These are phyloP conservation scores for Phalacrocorax carbo DNA, from an alignment of 2,113 vertebrate genomes.

Conservation along the genomic window DNA sequence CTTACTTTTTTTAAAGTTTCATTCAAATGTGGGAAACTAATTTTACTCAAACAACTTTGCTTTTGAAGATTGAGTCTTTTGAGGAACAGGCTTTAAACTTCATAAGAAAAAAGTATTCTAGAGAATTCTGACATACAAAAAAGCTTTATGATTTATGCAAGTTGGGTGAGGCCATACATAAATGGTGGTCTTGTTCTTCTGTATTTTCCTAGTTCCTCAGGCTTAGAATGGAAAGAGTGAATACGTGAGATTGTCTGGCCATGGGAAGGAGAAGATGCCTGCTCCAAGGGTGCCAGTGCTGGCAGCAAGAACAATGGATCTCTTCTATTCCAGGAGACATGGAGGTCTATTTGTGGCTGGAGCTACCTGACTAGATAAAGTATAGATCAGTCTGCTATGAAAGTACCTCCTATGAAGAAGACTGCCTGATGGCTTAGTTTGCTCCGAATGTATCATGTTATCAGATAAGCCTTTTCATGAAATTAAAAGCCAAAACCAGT, in stretches of 20 bases:
- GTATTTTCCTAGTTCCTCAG: slow-evolving; percentile 64
- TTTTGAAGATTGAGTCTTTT: neutral
- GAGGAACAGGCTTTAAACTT: neutral
- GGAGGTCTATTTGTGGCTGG: slow-evolving; percentile 55
- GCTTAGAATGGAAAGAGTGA: slow-evolving; percentile 61
- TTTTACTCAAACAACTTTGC: neutral
- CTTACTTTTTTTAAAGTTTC: neutral
- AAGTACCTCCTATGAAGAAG: slow-evolving; percentile 21
- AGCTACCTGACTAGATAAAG: slow-evolving; percentile 49
- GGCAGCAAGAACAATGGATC: slow-evolving; percentile 64
- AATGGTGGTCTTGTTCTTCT: slow-evolving; percentile 64
- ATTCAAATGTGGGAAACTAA: neutral
- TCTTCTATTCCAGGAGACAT: slow-evolving; percentile 58
- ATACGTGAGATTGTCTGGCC: slow-evolving; percentile 57
- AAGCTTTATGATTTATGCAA: neutral
- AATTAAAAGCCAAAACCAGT: neutral
- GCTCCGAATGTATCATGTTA: neutral
- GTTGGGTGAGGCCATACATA: slow-evolving; percentile 41
- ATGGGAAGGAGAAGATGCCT: slow-evolving; percentile 53
- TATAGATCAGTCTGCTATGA: slow-evolving; percentile 45
- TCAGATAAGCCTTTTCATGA: neutral
- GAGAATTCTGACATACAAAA: neutral
- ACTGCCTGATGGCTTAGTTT: slow-evolving; percentile 4
- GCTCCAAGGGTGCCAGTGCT: slow-evolving; percentile 51
- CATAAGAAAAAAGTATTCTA: neutral